These are phyloP conservation scores for Trachurus trachurus DNA, from an alignment of 2,797 vertebrate genomes.

Conservation along the genomic window DNA sequence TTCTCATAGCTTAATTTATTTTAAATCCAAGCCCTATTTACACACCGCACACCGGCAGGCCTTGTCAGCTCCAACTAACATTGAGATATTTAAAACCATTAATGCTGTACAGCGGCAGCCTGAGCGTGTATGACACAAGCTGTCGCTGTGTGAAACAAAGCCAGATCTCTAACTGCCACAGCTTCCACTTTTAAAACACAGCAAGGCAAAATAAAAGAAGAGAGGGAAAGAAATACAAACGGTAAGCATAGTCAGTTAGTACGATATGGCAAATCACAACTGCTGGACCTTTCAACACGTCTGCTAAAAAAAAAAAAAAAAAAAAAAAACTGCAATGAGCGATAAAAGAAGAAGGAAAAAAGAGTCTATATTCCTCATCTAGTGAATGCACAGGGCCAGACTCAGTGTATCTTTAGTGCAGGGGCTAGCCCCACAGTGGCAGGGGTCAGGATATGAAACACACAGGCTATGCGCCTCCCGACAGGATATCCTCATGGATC, in stretches of 20 bases:
- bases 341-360: background rate
- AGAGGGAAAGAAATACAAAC: background rate
- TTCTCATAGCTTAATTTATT: constrained; percentile 86
- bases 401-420: constrained; percentile 66
- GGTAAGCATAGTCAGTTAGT: background rate
- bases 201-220: background rate
- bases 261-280: background rate
- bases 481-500: constrained; percentile 85
- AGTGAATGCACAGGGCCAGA: constrained; percentile 16
- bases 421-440: constrained; percentile 59
- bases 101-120: constrained; percentile 70
- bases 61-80: constrained; percentile 77
- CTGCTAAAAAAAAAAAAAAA: background rate
- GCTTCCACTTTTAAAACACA: constrained; percentile 58
- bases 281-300: constrained; percentile 3
- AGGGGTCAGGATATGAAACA: constrained; percentile 76
- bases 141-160: constrained; percentile 64
- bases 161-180: constrained; percentile 57
- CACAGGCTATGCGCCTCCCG: constrained; percentile 76
- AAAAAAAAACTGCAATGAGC: constrained; percentile 4
- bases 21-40: constrained; percentile 85
- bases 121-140: constrained; percentile 67
- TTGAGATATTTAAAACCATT: constrained; percentile 79
- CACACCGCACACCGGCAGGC: constrained; percentile 77
- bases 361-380: background rate